Conservation (phyloP, 1,140 invertebrate species). For the Drosophila erecta region DNA sequence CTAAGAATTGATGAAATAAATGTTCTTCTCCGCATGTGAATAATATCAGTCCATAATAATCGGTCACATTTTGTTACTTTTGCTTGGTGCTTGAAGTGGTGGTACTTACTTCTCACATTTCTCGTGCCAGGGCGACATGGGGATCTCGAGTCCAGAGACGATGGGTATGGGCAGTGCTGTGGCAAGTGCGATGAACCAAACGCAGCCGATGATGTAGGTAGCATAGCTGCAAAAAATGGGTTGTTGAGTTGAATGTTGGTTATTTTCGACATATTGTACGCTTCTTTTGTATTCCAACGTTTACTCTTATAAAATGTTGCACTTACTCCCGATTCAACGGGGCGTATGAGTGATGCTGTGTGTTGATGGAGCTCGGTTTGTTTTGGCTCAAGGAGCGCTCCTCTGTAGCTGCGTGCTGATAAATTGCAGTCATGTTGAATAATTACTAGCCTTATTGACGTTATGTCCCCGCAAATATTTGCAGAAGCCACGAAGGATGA, state of each 20-base stretch:
- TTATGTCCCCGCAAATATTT: conserved; percentile 69
- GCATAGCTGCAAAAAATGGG: conserved; percentile 85
- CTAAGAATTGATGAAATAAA: not conserved
- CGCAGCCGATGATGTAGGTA: conserved; percentile 89
- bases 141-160: conserved; percentile 87
- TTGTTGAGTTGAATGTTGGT: conserved; percentile 3
- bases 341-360: conserved; percentile 40
- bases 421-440: conserved; percentile 64
- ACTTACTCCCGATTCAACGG: not conserved
- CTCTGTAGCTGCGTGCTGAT: conserved; percentile 36
- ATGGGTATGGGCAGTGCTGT: conserved; percentile 93
- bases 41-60: conserved; percentile 7
- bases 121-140: conserved; percentile 86
- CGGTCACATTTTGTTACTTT: not conserved
- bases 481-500: conserved; percentile 63
- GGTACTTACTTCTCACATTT: conserved; percentile 88
- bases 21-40: not conserved
- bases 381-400: conserved; percentile 8
- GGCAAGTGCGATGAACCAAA: conserved; percentile 92
- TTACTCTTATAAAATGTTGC: conserved; percentile 3
- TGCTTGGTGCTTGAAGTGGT: conserved; percentile 14
- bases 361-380: conserved; percentile 3
- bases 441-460: conserved; percentile 75
- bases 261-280: conserved; percentile 9
- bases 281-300: not conserved